Evolutionary conservation across 2,113 vertebrate species (phyloP).

Genomic region (Herpailurus yagouaroundi): DNA sequence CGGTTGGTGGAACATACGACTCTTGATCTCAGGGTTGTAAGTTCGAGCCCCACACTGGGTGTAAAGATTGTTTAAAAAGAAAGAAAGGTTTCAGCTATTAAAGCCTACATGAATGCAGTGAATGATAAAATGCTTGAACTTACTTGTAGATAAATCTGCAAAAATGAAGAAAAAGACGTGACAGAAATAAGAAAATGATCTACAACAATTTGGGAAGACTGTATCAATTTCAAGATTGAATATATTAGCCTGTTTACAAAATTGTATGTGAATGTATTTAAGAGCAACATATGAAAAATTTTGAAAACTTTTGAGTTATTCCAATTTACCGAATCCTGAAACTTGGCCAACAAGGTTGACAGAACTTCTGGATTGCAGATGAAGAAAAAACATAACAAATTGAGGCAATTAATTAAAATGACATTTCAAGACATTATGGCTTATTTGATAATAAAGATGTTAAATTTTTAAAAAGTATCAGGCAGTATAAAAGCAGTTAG

Average conservation of each 20-base stretch:
- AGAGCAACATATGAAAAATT: not conserved
- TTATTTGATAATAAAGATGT: not conserved
- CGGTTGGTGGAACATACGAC: no score
- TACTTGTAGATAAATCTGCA: not conserved
- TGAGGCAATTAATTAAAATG: not conserved
- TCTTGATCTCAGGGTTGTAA: no score
- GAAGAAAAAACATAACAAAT: not conserved
- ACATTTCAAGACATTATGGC: not conserved
- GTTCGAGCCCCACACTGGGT: no score
- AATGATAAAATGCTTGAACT: not conserved
- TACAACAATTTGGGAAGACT: not conserved
- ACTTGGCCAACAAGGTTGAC: not conserved
- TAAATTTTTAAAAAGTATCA: not conserved
- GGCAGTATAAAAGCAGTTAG: not conserved
- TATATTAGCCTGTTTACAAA: not conserved
- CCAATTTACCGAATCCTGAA: not conserved
- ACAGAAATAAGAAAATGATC: not conserved
- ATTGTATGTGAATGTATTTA: not conserved
- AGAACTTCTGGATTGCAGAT: not conserved
- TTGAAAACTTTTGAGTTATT: not conserved
- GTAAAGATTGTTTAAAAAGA: no score
- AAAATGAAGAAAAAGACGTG: not conserved
- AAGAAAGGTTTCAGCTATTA: not conserved
- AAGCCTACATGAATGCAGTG: not conserved
- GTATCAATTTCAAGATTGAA: not conserved